Evolutionary conservation across 2,888 invertebrate genomes (phyloP), one percentile per base, ranked within the genome.

Genomic region (Leucania comma): DNA sequence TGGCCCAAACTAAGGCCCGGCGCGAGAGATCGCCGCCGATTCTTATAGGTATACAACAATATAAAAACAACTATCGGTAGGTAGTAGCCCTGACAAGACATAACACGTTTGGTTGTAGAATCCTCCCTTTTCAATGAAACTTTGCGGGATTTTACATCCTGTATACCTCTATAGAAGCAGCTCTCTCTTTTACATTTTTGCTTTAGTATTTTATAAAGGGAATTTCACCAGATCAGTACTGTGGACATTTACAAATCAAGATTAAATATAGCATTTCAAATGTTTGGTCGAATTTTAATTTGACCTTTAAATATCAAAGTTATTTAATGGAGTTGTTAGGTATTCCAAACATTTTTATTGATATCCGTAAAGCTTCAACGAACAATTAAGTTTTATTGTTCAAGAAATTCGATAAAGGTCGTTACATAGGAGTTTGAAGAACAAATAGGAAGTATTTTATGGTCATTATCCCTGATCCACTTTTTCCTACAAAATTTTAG

Each of bases 231-330:
- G 35, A 9, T 35, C 35, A 35, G 6, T 35, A 6, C 5, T 35
- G 35, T 35, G 35, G 6, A 35, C 1, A 35, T 9, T 35, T 24
- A 51, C 6, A 1, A 24, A 6, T 53, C 8, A 8, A 17, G 17
- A 14, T 26, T 8, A 17, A 5, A 24, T 1, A 2, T 20, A 20
- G 17, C 26, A 3, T 20, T 26, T n/a, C 1, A 14, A 68, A 59
- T 10, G 29, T 67, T 51, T 12, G 0, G 10, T 20, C 29, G 51
- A 12, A 57, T 35, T 66, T 56, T 32, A 38, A 42, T 26, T 35
- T 35, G 26, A 48, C 54, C 46, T 68, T 54, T 54, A 32, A 46
- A 64, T 64, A 42, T 8, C 42, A 29, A 51, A 22, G n/a, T 12
- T 53, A n/a, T 1, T 17, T 65, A 24, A 17, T 3, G 10, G 17